A percentile compares a stretch with the other conserved stretches of the same genome.
These are phyloP conservation scores for Tipula unca DNA, from an alignment of 2,888 invertebrate species.

Conservation along the genomic window DNA sequence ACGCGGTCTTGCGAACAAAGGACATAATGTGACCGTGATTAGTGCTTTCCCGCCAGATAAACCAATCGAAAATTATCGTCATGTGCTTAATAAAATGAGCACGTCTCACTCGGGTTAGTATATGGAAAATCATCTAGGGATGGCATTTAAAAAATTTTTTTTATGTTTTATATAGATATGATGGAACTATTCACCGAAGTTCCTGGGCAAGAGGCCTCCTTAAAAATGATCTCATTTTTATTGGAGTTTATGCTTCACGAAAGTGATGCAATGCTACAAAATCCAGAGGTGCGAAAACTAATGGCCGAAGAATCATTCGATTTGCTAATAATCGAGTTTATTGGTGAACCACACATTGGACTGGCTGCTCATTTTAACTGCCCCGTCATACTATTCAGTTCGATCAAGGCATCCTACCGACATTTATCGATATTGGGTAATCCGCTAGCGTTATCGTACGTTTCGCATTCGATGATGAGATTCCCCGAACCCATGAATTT, in stretches of 20 bases:
- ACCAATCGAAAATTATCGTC: not conserved
- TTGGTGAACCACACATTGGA: not conserved
- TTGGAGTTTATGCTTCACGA: not conserved
- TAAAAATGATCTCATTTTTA: not conserved
- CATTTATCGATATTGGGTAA: not conserved
- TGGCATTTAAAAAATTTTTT: too few species aligned
- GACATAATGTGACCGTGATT: not conserved
- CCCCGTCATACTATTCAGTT: slow-evolving; percentile 29
- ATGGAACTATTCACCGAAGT: not conserved
- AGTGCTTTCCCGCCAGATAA: not conserved
- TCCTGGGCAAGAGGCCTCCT: not conserved
- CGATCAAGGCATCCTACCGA: not conserved
- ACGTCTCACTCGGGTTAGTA: not conserved
- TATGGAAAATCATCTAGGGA: not conserved
- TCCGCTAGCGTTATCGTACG: not conserved
- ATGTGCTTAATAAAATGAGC: not conserved
- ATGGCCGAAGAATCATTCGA: not conserved
- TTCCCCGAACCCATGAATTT: not conserved
- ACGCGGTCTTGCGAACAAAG: not conserved
- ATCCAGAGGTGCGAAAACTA: not conserved
- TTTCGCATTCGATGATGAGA: not conserved
- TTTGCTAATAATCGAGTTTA: not conserved
- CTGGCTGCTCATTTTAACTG: slow-evolving; percentile 31
- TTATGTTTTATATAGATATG: too few species aligned
- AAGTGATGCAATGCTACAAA: slow-evolving; percentile 15